Conservation (phyloP, 2,797 vertebrate species). For the Pelobates cultripes region DNA sequence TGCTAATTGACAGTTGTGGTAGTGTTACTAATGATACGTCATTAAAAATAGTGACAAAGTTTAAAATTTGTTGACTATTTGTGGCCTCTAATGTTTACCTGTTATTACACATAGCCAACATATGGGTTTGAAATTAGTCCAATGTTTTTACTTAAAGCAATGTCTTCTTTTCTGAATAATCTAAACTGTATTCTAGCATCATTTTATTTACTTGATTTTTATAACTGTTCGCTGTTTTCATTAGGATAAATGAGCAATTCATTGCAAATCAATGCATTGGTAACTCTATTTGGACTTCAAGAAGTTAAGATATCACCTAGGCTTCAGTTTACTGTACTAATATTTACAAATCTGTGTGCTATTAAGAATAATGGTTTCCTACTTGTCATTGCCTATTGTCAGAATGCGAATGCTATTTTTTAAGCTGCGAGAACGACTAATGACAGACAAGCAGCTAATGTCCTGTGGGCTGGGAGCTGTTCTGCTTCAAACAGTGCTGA, state of each 20-base stretch:
- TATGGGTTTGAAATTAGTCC: too few relatives aligned
- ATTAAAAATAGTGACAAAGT: too few relatives aligned
- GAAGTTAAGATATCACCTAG: neutral
- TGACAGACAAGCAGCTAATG: conserved; percentile 42
- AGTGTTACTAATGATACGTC: too few relatives aligned
- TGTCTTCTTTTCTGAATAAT: too few relatives aligned
- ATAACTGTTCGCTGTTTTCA: too few relatives aligned
- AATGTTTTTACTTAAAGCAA: too few relatives aligned
- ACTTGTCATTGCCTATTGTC: neutral
- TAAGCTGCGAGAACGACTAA: conserved; percentile 3
- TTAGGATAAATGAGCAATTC: neutral
- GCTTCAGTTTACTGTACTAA: neutral
- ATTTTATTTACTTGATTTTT: too few relatives aligned
- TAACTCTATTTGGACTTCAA: neutral
- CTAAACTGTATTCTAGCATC: too few relatives aligned
- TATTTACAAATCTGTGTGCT: neutral
- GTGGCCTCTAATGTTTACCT: too few relatives aligned
- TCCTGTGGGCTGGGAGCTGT: conserved; percentile 48
- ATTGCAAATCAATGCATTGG: neutral
- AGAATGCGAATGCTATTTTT: neutral
- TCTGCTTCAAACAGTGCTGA: conserved; percentile 18
- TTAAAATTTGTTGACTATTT: too few relatives aligned
- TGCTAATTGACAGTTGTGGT: too few relatives aligned
- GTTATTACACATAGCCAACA: too few relatives aligned
- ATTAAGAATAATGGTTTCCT: neutral